Evolutionary conservation across 2,888 invertebrate genomes (phyloP).

Genomic region (Macrophya alboannulata): DNA sequence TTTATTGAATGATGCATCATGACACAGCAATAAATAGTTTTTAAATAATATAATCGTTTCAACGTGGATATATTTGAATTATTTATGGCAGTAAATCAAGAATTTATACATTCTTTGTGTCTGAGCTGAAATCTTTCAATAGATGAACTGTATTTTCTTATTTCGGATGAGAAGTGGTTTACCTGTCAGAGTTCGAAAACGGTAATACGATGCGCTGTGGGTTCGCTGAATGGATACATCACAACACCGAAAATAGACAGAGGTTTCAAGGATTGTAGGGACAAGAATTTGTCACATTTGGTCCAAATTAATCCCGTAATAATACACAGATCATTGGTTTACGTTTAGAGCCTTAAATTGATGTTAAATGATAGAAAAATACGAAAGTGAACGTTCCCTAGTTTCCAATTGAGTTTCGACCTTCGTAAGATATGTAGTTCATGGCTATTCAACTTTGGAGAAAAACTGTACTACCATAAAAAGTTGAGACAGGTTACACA

Average conservation of each 20-base stretch:
- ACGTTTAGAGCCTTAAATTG: not conserved
- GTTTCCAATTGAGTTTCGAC: constrained; percentile 34
- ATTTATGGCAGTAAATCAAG: not conserved
- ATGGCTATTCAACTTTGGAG: constrained; percentile 10
- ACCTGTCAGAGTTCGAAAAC: constrained; percentile 31
- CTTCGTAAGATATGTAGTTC: constrained; percentile 44
- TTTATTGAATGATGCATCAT: not conserved
- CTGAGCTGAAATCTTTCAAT: not conserved
- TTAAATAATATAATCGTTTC: not conserved
- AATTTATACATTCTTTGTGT: not conserved
- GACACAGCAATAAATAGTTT: constrained; percentile 21
- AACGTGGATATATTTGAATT: not conserved
- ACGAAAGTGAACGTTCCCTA: constrained; percentile 18
- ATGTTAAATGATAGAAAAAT: not conserved
- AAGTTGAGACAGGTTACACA: not conserved
- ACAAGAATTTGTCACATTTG: not conserved
- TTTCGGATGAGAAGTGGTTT: not conserved
- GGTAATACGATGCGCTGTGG: constrained; percentile 2
- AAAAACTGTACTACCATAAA: not conserved
- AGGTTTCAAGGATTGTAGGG: not conserved
- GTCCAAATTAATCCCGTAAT: not conserved
- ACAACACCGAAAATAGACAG: not conserved
- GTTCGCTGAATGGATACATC: constrained; percentile 16
- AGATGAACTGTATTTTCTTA: not conserved
- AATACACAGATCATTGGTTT: not conserved